Evolutionary conservation across 1,140 invertebrate genomes (phyloP).

Genomic region (Heliothis virescens): DNA sequence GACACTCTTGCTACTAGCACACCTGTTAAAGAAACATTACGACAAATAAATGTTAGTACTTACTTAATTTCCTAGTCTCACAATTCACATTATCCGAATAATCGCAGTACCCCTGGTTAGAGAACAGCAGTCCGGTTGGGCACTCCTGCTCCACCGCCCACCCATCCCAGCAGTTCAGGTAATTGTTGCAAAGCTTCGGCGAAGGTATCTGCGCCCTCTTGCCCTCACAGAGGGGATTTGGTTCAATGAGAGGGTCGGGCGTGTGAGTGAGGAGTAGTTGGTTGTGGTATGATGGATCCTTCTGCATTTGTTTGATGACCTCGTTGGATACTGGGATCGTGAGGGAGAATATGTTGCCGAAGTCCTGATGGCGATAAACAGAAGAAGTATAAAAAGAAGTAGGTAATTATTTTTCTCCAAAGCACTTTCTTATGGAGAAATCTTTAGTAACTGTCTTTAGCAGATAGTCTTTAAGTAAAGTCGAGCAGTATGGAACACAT

Average conservation of each 20-base stretch:
- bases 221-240: constrained; percentile 70
- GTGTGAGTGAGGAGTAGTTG: constrained; percentile 66
- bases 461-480: no score
- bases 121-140: constrained; percentile 88
- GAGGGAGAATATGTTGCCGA: constrained; percentile 62
- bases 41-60: constrained; percentile 50
- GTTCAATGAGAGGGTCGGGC: constrained; percentile 65
- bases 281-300: constrained; percentile 75
- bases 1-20: no score
- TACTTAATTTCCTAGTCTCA: constrained; percentile 82
- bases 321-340: constrained; percentile 79
- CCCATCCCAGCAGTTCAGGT: constrained; percentile 91
- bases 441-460: no score
- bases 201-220: constrained; percentile 88
- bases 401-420: not conserved
- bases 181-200: constrained; percentile 87
- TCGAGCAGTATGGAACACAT: no score
- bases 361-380: constrained; percentile 13
- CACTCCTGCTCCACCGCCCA: constrained; percentile 89
- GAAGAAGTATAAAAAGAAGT: not conserved
- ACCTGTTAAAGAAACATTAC: not conserved
- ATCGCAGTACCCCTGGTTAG: constrained; percentile 88
- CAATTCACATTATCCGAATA: constrained; percentile 89
- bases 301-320: constrained; percentile 72
- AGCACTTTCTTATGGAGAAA: no score